Evolutionary conservation across 2,113 vertebrate species (phyloP).

Genomic region (Marcusenius ussheri): DNA sequence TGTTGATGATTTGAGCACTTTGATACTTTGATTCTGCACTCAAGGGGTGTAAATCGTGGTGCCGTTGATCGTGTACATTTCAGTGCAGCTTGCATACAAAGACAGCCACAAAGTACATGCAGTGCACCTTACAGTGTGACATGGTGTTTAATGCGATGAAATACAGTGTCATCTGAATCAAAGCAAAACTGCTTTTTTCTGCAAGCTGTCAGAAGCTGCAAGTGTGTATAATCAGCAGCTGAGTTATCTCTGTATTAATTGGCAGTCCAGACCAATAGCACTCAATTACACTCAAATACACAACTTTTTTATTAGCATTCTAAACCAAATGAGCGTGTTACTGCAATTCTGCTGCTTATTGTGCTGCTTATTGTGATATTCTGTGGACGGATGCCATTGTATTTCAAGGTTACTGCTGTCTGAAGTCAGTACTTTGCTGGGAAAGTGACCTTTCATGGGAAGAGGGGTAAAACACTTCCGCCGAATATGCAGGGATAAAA

Average conservation of each 20-base stretch:
- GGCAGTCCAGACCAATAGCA: not conserved
- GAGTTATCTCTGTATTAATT: not conserved
- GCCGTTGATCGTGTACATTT: not conserved
- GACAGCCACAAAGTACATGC: not conserved
- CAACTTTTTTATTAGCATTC: not conserved
- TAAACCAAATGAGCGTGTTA: not conserved
- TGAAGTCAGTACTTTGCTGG: not conserved
- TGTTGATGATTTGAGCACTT: not conserved
- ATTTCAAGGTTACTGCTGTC: not conserved
- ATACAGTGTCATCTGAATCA: not conserved
- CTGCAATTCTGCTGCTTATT: not conserved
- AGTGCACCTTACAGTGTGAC: not conserved
- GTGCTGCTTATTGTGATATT: not conserved
- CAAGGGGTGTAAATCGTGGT: not conserved
- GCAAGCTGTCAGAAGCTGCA: not conserved
- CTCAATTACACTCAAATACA: not conserved
- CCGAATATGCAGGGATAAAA: not conserved
- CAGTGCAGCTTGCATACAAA: not conserved
- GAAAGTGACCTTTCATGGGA: not conserved
- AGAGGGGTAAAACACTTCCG: not conserved
- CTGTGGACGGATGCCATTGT: not conserved
- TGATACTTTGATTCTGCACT: not conserved
- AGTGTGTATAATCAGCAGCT: not conserved
- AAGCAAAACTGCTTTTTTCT: not conserved
- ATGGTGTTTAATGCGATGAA: not conserved